Conservation (phyloP, 1,140 invertebrate species). For the Drosophila lowei region DNA sequence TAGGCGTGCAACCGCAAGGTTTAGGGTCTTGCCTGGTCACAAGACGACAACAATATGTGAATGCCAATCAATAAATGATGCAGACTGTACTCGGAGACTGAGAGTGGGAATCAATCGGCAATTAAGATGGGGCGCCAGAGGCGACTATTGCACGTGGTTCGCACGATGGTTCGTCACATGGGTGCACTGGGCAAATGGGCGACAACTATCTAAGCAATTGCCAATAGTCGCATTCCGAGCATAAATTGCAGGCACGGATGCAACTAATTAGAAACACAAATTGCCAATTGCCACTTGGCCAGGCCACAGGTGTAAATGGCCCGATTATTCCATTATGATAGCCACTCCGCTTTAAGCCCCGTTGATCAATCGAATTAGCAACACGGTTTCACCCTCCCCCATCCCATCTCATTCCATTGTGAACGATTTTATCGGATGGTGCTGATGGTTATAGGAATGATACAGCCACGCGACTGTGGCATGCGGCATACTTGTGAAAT, state of each 20-base stretch:
- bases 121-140: conserved; percentile 26
- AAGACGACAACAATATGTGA: background rate
- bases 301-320: conserved; percentile 65
- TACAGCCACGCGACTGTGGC: conserved; percentile 49
- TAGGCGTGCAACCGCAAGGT: too few species aligned
- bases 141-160: conserved; percentile 39
- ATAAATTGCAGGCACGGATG: conserved; percentile 67
- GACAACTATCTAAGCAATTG: conserved; percentile 44
- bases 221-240: conserved; percentile 32
- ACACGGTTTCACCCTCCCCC: conserved; percentile 4
- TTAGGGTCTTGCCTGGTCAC: background rate
- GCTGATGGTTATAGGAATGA: too few species aligned
- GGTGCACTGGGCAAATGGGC: conserved; percentile 8
- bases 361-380: conserved; percentile 76
- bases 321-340: conserved; percentile 46
- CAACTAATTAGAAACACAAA: conserved; percentile 74
- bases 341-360: conserved; percentile 18
- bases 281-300: conserved; percentile 67
- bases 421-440: conserved; percentile 22
- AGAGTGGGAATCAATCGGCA: conserved; percentile 27
- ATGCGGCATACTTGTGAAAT: conserved; percentile 45
- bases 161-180: conserved; percentile 44
- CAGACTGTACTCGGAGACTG: background rate
- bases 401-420: conserved; percentile 34
- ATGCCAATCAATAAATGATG: background rate